phyloP scores from a whole-genome alignment of 2,113 vertebrate species.

The Myrmophylax atrothorax region DNA sequence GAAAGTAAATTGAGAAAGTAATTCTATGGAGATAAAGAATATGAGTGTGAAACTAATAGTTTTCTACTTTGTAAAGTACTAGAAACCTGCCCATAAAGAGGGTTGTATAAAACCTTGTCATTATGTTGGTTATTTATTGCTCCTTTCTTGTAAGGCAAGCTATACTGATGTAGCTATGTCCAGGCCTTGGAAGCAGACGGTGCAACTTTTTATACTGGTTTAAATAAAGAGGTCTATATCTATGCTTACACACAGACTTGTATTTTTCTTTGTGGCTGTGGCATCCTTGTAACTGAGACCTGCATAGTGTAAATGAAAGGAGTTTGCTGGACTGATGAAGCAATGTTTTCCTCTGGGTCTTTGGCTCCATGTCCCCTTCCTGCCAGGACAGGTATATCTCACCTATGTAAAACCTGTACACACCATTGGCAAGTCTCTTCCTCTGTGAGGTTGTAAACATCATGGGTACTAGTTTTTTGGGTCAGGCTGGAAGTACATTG shows the following conservation, averaged over 20 bases:
- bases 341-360: neutral
- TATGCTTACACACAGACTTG: neutral
- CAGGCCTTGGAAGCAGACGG: neutral
- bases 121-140: neutral
- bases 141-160: neutral
- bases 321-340: neutral
- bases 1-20: neutral
- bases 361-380: accelerated
- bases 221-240: neutral
- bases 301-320: neutral
- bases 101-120: neutral
- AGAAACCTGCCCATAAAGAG: neutral
- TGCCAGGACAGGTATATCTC: neutral
- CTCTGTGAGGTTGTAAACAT: neutral
- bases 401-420: accelerated
- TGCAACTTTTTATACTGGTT: neutral
- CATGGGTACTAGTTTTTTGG: neutral
- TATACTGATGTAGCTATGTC: neutral
- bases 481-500: neutral
- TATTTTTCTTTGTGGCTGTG: neutral
- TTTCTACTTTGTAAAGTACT: neutral
- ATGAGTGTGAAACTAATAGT: neutral
- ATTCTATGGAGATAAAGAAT: neutral
- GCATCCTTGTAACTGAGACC: neutral
- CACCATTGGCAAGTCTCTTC: neutral